A percentile compares a stretch with the other conserved stretches of the same genome.
phyloP scores from a whole-genome alignment of 1,140 invertebrate species.

The Bombus breviceps region DNA sequence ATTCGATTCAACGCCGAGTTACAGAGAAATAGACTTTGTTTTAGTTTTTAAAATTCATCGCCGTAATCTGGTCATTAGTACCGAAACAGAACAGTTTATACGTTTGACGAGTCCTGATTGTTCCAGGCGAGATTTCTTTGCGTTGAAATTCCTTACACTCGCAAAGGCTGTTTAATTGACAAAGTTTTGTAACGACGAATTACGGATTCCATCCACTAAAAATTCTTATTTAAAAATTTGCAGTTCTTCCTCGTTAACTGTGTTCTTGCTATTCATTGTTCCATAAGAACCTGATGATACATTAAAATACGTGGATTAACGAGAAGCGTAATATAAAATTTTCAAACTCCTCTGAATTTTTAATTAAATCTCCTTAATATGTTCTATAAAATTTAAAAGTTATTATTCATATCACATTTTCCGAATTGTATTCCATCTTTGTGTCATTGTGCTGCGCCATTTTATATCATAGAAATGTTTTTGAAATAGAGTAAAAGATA shows the following conservation, averaged over 20 bases:
- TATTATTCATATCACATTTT: too few relatives aligned
- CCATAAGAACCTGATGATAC: not conserved
- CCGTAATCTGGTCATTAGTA: not conserved
- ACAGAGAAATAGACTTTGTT: not conserved
- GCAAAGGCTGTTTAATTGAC: not conserved
- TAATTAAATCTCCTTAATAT: too few relatives aligned
- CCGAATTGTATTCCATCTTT: not conserved
- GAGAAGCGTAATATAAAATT: not conserved
- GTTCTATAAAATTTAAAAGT: too few relatives aligned
- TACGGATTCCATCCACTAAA: not conserved
- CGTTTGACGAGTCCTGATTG: not conserved
- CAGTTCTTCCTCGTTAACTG: not conserved
- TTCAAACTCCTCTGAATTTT: not conserved
- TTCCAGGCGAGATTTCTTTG: not conserved
- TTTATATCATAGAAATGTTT: not conserved
- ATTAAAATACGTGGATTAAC: not conserved
- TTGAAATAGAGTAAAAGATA: not conserved
- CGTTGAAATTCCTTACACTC: not conserved
- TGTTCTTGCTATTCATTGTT: not conserved
- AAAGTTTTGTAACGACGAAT: not conserved
- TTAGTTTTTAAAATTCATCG: not conserved
- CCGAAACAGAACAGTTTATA: not conserved
- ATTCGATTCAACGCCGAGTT: not conserved
- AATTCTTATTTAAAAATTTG: not conserved
- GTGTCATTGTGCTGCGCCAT: not conserved